A percentile compares a stretch with the other conserved stretches of the same genome.
Conservation (phyloP, 2,113 vertebrate genomes). For the Callipepla californica region DNA sequence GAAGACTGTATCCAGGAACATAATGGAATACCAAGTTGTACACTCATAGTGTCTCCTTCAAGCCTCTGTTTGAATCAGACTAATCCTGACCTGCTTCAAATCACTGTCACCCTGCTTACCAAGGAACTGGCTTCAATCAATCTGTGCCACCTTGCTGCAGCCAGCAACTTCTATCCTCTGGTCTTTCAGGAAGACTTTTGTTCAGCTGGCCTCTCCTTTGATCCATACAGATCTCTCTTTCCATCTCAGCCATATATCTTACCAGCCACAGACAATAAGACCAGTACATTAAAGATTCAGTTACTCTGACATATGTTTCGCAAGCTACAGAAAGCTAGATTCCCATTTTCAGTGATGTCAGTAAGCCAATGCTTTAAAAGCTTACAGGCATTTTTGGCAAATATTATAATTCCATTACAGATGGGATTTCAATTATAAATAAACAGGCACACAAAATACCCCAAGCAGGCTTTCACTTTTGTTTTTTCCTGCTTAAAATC, state of each 20-base stretch:
- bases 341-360: not conserved
- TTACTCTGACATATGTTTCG: not conserved
- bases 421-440: conserved; percentile 10
- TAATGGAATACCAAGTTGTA: not conserved
- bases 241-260: not conserved
- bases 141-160: not conserved
- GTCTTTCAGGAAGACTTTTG: conserved; percentile 5
- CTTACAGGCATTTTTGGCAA: not conserved
- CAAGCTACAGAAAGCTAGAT: not conserved
- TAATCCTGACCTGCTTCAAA: not conserved
- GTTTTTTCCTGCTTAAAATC: not conserved
- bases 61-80: not conserved
- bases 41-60: not conserved
- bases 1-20: not conserved
- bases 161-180: not conserved
- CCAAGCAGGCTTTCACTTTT: not conserved
- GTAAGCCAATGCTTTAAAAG: conserved; percentile 35
- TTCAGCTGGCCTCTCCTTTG: not conserved
- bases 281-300: not conserved
- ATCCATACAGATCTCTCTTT: not conserved
- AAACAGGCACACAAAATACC: not conserved
- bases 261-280: not conserved
- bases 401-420: conserved; percentile 12
- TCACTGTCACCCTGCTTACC: not conserved
- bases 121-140: not conserved